These are phyloP conservation scores for Halichoerus grypus DNA, from an alignment of 2,113 vertebrate species.

Conservation along the genomic window DNA sequence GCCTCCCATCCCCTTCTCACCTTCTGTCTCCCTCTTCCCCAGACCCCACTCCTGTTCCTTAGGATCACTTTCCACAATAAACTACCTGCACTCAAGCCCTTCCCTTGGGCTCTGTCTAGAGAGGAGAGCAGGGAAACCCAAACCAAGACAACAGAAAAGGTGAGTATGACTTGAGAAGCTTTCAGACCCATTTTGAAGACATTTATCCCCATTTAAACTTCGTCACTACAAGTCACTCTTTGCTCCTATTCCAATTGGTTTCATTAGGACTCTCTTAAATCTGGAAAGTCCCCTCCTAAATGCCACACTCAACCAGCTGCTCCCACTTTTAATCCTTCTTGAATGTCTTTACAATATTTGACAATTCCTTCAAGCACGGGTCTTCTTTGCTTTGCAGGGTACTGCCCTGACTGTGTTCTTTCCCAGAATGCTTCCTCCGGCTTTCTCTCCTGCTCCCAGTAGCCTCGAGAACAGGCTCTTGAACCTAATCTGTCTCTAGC, in stretches of 20 bases:
- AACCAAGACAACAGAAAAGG: background rate
- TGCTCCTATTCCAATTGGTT: background rate
- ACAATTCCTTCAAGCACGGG: background rate
- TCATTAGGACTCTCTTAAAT: background rate
- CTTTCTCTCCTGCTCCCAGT: background rate
- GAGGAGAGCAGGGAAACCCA: background rate
- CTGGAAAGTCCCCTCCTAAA: background rate
- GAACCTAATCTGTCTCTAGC: background rate
- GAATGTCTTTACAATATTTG: background rate
- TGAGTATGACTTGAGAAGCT: background rate
- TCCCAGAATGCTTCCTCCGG: background rate
- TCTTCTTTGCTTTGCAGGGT: background rate
- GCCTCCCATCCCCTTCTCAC: rapidly evolving
- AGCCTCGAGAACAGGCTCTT: background rate
- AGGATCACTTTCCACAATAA: background rate
- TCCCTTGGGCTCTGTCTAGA: background rate
- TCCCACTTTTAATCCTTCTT: background rate
- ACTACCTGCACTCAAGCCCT: background rate
- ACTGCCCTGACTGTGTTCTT: background rate
- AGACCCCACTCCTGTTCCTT: background rate
- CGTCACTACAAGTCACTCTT: background rate
- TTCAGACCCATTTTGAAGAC: background rate
- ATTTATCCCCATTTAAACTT: background rate
- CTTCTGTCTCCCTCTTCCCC: background rate
- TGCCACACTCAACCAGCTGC: background rate